phyloP scores from a whole-genome alignment of 1,140 invertebrate genomes.

The Dryas iulia region DNA sequence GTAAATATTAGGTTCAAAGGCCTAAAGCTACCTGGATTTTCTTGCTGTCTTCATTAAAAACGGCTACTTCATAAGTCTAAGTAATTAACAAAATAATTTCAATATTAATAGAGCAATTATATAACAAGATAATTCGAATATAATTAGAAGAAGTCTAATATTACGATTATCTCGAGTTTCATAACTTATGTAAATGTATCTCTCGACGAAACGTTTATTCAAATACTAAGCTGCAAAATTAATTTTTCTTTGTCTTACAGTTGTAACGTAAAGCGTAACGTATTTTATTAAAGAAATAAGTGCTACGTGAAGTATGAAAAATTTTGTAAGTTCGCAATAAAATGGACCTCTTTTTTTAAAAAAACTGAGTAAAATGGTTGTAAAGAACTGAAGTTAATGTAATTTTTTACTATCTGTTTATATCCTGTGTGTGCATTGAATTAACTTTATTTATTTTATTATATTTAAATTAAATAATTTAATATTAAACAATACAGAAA shows the following conservation, averaged over 20 bases:
- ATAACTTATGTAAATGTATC: constrained; percentile 44
- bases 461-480: not conserved
- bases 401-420: not conserved
- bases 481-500: not conserved
- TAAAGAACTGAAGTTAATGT: not conserved
- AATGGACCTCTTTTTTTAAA: not conserved
- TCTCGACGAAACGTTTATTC: constrained; percentile 37
- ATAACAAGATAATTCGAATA: constrained; percentile 13
- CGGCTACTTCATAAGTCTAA: no score
- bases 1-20: no score
- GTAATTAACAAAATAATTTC: no score
- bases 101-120: not conserved
- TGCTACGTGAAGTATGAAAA: not conserved
- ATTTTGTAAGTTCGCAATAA: not conserved
- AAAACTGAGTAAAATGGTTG: not conserved
- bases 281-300: constrained; percentile 1
- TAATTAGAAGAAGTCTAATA: constrained; percentile 43
- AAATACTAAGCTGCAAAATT: constrained; percentile 39
- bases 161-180: constrained; percentile 34
- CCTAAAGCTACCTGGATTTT: no score
- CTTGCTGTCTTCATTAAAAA: no score
- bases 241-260: constrained; percentile 33
- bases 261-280: constrained; percentile 10
- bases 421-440: not conserved
- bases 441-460: no score